A percentile compares a stretch with the other conserved stretches of the same genome.
phyloP scores from a whole-genome alignment of 1,140 invertebrate genomes.

The Tetranychus urticae region DNA sequence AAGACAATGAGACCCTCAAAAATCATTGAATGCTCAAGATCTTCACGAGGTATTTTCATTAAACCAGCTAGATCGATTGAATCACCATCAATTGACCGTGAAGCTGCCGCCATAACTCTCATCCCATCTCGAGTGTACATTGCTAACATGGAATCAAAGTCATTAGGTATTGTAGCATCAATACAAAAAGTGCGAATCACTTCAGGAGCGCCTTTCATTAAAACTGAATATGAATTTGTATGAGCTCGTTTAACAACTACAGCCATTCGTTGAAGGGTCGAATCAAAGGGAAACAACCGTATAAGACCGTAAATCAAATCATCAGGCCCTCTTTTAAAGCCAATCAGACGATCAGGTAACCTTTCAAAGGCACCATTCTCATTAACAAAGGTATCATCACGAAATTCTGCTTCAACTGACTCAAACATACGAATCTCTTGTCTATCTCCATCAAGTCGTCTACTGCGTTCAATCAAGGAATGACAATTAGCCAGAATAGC shows the following conservation, averaged over 20 bases:
- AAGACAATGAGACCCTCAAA: constrained; percentile 71
- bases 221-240: constrained; percentile 29
- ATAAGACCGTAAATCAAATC: constrained; percentile 8
- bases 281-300: constrained; percentile 14
- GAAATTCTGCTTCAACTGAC: constrained; percentile 23
- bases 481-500: constrained; percentile 45
- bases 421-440: constrained; percentile 68
- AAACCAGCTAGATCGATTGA: constrained; percentile 5
- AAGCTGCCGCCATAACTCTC: constrained; percentile 57
- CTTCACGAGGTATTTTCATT: constrained; percentile 22
- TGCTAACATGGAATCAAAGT: constrained; percentile 39
- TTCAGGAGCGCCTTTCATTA: constrained; percentile 70
- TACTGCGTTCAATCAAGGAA: constrained; percentile 50
- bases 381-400: not conserved
- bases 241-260: constrained; percentile 35
- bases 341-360: constrained; percentile 6
- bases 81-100: constrained; percentile 9
- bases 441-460: constrained; percentile 47
- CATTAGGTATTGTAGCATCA: constrained; percentile 39
- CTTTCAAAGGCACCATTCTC: not conserved
- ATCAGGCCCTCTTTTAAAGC: not conserved
- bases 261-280: constrained; percentile 37
- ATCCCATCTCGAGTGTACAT: constrained; percentile 61
- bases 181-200: constrained; percentile 41
- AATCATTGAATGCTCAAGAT: constrained; percentile 50